These are phyloP conservation scores for Thumatha senex DNA, from an alignment of 2,888 invertebrate species.

Conservation along the genomic window DNA sequence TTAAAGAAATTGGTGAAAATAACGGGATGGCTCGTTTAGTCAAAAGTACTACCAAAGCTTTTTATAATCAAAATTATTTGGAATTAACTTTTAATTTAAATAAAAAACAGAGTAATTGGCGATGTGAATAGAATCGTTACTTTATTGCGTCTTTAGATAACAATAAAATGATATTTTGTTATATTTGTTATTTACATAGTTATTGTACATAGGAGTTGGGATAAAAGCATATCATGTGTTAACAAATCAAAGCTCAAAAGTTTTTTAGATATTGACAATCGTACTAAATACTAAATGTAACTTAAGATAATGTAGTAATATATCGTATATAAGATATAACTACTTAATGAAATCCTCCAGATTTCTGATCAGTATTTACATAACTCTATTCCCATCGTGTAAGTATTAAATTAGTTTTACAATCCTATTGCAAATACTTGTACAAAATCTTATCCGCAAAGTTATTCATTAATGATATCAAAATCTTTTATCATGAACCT, in stretches of 20 bases:
- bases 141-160: constrained; percentile 40
- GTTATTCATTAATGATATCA: not conserved
- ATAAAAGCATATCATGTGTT: constrained; percentile 67
- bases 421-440: constrained; percentile 4
- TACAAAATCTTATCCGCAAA: not conserved
- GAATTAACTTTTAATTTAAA: constrained; percentile 24
- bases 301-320: constrained; percentile 40
- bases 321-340: constrained; percentile 32
- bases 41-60: constrained; percentile 60
- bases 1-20: constrained; percentile 17
- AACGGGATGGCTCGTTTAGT: constrained; percentile 41
- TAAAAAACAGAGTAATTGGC: constrained; percentile 24
- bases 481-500: not conserved
- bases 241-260: constrained; percentile 57
- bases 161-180: constrained; percentile 55
- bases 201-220: constrained; percentile 60
- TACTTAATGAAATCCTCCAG: constrained; percentile 32
- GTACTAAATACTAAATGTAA: constrained; percentile 43
- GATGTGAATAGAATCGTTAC: constrained; percentile 34
- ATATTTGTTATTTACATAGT: constrained; percentile 60
- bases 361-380: constrained; percentile 26
- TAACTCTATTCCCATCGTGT: constrained; percentile 24
- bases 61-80: constrained; percentile 37
- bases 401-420: constrained; percentile 21
- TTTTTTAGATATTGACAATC: constrained; percentile 52